Evolutionary conservation across 2,888 invertebrate species (phyloP).

Genomic region (Cantharis rufa): DNA sequence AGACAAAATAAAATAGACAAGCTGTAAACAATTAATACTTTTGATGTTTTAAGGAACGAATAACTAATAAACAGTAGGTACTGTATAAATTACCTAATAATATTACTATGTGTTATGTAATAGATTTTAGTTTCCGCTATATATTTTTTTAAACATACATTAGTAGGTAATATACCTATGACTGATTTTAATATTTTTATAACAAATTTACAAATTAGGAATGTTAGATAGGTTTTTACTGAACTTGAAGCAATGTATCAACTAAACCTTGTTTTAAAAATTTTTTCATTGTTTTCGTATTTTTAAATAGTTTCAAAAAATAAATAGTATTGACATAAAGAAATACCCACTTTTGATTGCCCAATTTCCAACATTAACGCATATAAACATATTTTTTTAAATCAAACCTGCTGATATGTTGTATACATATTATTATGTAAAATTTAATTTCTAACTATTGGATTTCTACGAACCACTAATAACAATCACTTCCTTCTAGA

Average conservation of each 20-base stretch:
- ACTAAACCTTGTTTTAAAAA: neutral
- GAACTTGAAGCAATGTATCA: neutral
- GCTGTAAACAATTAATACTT: neutral
- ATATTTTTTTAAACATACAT: neutral
- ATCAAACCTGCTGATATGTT: neutral
- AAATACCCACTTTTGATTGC: neutral
- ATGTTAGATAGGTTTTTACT: neutral
- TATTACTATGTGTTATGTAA: neutral
- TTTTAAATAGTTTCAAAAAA: neutral
- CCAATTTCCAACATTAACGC: neutral
- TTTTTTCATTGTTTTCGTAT: neutral
- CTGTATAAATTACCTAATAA: neutral
- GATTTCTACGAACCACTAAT: neutral
- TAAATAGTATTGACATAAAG: neutral
- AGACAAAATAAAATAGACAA: neutral
- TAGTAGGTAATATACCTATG: neutral
- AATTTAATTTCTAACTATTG: neutral
- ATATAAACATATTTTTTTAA: neutral
- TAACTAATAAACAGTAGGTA: neutral
- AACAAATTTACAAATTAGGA: neutral
- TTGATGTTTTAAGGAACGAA: neutral
- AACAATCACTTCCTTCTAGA: neutral
- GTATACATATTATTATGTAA: neutral
- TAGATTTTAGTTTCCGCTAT: neutral
- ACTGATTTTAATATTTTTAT: constrained; percentile 17